Evolutionary conservation across 2,113 vertebrate species (phyloP).

Genomic region (Marmota flaviventris): DNA sequence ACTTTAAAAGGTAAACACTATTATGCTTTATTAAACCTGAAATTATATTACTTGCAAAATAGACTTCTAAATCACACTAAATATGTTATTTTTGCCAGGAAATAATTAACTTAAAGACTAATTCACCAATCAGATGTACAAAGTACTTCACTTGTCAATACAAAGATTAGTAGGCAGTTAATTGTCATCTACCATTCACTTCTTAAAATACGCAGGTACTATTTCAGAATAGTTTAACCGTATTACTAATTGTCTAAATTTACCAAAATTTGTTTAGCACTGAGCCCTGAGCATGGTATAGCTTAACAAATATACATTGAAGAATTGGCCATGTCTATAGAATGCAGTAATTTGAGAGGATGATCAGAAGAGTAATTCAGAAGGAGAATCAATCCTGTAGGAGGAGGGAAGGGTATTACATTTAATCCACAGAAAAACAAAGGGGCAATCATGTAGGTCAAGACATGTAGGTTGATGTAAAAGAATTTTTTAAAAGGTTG

Average conservation of each 20-base stretch:
- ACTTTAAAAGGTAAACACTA: slow-evolving; percentile 4
- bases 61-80: neutral
- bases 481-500: neutral
- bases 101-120: slow-evolving; percentile 57
- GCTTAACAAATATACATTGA: neutral
- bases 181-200: neutral
- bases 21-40: neutral
- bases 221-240: slow-evolving; percentile 60
- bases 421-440: slow-evolving; percentile 4
- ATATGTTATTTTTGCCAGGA: slow-evolving; percentile 23
- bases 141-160: slow-evolving; percentile 53
- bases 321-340: neutral
- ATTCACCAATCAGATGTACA: slow-evolving; percentile 50
- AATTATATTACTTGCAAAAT: neutral
- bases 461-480: too few relatives aligned
- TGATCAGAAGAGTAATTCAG: neutral
- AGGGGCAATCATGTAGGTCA: neutral
- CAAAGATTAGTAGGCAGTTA: slow-evolving; percentile 47
- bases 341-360: neutral
- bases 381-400: neutral
- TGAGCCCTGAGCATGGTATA: neutral
- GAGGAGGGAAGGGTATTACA: neutral
- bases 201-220: slow-evolving; percentile 17
- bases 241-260: slow-evolving; percentile 26
- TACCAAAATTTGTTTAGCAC: neutral